Base-by-base conservation (phyloP, 2,797 vertebrate species). In the Spinibarbus caldwelli region DNA sequence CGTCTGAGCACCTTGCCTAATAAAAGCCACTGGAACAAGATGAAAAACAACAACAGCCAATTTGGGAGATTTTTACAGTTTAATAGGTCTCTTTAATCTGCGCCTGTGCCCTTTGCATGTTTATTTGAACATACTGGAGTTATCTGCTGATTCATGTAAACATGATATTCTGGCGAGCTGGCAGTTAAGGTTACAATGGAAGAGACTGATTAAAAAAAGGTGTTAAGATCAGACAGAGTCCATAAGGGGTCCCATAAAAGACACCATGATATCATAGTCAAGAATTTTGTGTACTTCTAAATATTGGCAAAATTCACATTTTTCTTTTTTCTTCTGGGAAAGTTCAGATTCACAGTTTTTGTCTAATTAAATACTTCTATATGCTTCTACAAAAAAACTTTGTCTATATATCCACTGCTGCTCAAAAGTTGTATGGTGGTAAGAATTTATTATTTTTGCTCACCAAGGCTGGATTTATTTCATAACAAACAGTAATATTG, bases 11-110 rank as follows among this genome's bases (percentile, higher is more conserved):
- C 90, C 93, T 91, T 91, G 70, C 23, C 88, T 45, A 66, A 84
- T 88, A 91, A 89, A 88, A 89, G 88, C 73, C 1, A 71, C 88
- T 93, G 93, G 93, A 94, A 92, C 34, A 71, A 92, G 92, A 95
- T 95, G 85, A 95, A 85, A 82, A 95, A 94, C 91, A 91, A 89
- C 78, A 84, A 11, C 71, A 86, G 89, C 78, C 85, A 89, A 87
- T 77, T 89, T 84, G 87, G 82, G 59, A 73, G 47, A 82, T 26
- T 83, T 78, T 57, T 68, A 66, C 86, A 66, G 71, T 90, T 94
- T 94, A 91, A 93, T 84, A 79, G 91, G 88, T 45, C 82, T 67
- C 90, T 92, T 87, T 94, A 90, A 92, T 93, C 91, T 89, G 70
- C 87, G 81, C 91, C 83, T 62, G 89, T 88, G 87, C 75, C 86